These are phyloP conservation scores for Acromyrmex echinatior DNA, from an alignment of 1,140 invertebrate species.

Conservation along the genomic window DNA sequence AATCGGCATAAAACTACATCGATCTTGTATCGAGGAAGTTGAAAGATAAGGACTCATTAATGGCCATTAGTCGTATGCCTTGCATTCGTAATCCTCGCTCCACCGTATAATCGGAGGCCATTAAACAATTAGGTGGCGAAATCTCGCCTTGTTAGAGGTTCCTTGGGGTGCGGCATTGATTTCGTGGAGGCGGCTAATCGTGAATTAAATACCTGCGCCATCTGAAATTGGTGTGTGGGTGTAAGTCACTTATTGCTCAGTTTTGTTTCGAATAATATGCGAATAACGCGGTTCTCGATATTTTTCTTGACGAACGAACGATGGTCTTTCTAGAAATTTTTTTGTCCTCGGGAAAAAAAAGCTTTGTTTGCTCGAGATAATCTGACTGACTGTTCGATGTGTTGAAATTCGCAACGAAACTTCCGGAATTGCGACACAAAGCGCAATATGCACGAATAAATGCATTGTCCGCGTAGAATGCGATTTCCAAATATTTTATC, in stretches of 20 bases:
- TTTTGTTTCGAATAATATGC: conserved; percentile 25
- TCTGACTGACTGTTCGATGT: neutral
- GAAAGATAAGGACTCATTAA: conserved; percentile 40
- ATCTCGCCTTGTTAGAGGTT: conserved; percentile 47
- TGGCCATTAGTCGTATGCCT: conserved; percentile 45
- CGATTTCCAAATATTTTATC: conserved; percentile 12
- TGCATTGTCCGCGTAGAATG: conserved; percentile 25
- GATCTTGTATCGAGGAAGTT: conserved; percentile 50
- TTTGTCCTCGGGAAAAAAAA: neutral
- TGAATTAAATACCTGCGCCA: conserved; percentile 66
- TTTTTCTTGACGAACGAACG: neutral
- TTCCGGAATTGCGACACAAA: conserved; percentile 26
- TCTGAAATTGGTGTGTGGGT: conserved; percentile 65
- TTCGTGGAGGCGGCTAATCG: conserved; percentile 58
- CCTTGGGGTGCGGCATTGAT: conserved; percentile 70
- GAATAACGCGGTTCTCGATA: neutral
- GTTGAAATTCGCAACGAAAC: conserved; percentile 10
- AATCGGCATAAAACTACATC: conserved; percentile 5
- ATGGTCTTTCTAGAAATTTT: conserved; percentile 15
- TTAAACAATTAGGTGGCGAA: conserved; percentile 70
- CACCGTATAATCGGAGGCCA: conserved; percentile 55
- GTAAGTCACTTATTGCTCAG: conserved; percentile 61
- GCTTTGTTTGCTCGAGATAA: neutral
- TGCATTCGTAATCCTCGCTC: conserved; percentile 22
- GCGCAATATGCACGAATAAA: conserved; percentile 19